phyloP scores from a whole-genome alignment of 2,797 vertebrate species.

The Hemitrygon akajei region DNA sequence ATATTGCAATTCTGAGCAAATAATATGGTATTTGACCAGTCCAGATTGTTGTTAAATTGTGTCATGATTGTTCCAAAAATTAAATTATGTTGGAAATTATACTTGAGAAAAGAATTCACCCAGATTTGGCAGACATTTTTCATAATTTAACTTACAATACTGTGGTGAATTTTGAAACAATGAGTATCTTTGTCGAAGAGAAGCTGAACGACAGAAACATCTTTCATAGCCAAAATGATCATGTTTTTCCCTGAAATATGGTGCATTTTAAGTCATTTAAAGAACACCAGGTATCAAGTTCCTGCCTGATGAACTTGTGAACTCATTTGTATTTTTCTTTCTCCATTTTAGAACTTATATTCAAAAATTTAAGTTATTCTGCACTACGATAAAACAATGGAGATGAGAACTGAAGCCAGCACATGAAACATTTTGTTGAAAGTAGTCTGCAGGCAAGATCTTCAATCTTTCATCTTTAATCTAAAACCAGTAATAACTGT shows the following conservation, averaged over 20 bases:
- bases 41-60: background rate
- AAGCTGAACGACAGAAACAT: background rate
- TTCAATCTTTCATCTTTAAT: too few species aligned
- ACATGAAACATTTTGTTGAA: constrained; percentile 4
- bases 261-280: constrained; percentile 19
- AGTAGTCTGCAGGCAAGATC: background rate
- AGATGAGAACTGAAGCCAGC: background rate
- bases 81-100: background rate
- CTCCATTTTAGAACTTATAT: background rate
- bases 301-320: background rate
- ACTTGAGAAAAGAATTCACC: constrained; percentile 27
- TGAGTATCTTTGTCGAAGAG: background rate
- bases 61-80: background rate
- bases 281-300: background rate
- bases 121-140: background rate
- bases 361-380: background rate
- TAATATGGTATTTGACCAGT: background rate
- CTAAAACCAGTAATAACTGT: background rate
- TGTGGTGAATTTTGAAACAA: constrained; percentile 1
- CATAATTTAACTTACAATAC: background rate
- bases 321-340: background rate
- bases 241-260: background rate
- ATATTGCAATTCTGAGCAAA: background rate
- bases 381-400: background rate
- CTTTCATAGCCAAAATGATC: background rate